phyloP scores from a whole-genome alignment of 2,797 vertebrate species.

The Cirrhinus mrigala region DNA sequence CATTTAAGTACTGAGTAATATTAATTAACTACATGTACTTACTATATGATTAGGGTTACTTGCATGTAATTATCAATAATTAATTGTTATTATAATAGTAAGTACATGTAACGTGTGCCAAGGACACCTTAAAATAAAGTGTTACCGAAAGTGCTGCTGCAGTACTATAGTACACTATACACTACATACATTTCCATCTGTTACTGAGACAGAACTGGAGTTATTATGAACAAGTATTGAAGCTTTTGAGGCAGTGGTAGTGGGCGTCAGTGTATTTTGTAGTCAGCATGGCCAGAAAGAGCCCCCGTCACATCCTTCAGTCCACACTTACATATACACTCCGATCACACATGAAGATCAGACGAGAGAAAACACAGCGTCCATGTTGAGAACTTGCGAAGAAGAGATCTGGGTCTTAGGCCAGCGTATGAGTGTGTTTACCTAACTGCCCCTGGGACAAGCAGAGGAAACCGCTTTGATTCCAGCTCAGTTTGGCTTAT shows the following conservation, averaged over 20 bases:
- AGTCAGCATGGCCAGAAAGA: conserved; percentile 10
- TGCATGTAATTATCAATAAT: too few relatives aligned
- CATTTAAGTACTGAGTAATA: too few relatives aligned
- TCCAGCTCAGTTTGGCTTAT: conserved; percentile 58
- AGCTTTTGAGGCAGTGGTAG: not conserved
- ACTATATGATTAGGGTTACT: too few relatives aligned
- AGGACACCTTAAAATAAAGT: too few relatives aligned
- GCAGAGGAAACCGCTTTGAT: conserved; percentile 58
- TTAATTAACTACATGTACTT: too few relatives aligned
- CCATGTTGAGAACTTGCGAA: conserved; percentile 59
- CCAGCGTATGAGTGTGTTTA: conserved; percentile 58
- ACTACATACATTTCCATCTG: not conserved
- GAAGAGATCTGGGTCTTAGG: conserved; percentile 45
- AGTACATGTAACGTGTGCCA: too few relatives aligned
- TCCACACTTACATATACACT: conserved; percentile 35
- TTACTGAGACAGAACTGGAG: conserved; percentile 19
- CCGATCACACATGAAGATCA: conserved; percentile 61
- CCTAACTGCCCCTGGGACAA: conserved; percentile 58
- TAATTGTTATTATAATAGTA: too few relatives aligned
- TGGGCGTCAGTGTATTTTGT: conserved; percentile 6
- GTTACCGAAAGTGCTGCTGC: too few relatives aligned
- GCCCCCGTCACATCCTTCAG: not conserved
- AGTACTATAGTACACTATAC: not conserved
- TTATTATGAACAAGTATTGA: not conserved
- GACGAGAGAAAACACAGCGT: conserved; percentile 58